These are phyloP conservation scores for Eubasilissa splendida DNA, from an alignment of 2,888 invertebrate species.

Conservation along the genomic window DNA sequence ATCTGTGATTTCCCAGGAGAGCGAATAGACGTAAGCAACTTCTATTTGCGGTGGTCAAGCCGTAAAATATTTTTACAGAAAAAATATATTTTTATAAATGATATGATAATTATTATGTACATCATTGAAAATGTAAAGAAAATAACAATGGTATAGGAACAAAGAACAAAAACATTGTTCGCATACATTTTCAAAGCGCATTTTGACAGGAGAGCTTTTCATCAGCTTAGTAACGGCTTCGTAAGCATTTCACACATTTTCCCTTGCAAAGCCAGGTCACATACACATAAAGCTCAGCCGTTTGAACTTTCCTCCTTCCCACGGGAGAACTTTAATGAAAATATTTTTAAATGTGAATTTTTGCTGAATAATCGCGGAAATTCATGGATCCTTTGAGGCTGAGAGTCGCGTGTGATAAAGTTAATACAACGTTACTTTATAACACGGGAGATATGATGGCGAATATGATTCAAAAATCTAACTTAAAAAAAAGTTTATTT, in stretches of 20 bases:
- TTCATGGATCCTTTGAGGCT: not conserved
- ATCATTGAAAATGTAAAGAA: no score
- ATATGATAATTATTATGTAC: no score
- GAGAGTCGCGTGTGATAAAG: not conserved
- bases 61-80: no score
- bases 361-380: not conserved
- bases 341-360: not conserved
- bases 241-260: conserved; percentile 8
- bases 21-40: no score
- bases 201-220: not conserved
- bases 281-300: conserved; percentile 9
- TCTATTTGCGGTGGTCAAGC: no score
- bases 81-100: no score
- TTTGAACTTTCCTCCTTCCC: not conserved
- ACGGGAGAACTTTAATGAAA: conserved; percentile 1
- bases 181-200: not conserved
- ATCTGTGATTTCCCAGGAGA: no score
- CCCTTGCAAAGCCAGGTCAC: conserved; percentile 10
- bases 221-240: not conserved
- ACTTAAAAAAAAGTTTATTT: no score
- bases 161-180: no score
- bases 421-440: not conserved
- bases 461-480: no score
- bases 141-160: no score
- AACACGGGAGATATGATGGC: no score